Conservation (phyloP, 1,140 invertebrate species). For the Aphaenogaster rudis region DNA sequence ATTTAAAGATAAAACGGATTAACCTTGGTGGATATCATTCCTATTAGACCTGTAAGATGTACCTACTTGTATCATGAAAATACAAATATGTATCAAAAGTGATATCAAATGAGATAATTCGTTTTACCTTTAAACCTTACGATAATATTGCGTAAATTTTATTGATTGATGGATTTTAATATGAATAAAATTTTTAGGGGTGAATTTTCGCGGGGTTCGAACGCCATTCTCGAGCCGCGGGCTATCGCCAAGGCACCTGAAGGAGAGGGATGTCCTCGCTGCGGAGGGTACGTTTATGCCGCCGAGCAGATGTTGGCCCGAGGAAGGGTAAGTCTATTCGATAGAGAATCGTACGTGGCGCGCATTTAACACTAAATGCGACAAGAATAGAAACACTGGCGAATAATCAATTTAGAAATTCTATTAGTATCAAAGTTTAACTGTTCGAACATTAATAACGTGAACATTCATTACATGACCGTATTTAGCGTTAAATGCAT, state of each 20-base stretch:
- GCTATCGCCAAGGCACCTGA: constrained; percentile 94
- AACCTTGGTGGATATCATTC: not conserved
- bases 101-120: not conserved
- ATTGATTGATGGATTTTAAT: constrained; percentile 6
- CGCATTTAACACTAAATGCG: constrained; percentile 45
- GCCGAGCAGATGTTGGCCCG: constrained; percentile 97
- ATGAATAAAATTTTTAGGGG: constrained; percentile 67
- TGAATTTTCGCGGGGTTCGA: constrained; percentile 81
- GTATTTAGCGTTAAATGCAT: constrained; percentile 34
- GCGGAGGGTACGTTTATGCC: constrained; percentile 96
- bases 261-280: constrained; percentile 95
- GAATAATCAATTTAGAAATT: constrained; percentile 2
- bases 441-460: not conserved
- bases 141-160: not conserved
- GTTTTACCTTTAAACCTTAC: not conserved
- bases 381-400: not conserved
- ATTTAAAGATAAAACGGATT: constrained; percentile 6
- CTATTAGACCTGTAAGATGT: not conserved
- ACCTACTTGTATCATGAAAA: not conserved
- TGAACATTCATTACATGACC: not conserved
- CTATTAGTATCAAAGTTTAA: constrained; percentile 2
- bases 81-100: not conserved
- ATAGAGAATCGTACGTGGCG: not conserved
- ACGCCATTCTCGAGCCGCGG: constrained; percentile 90
- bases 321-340: constrained; percentile 91